Evolutionary conservation across 2,797 vertebrate genomes (phyloP).

Genomic region (Squalus acanthias): DNA sequence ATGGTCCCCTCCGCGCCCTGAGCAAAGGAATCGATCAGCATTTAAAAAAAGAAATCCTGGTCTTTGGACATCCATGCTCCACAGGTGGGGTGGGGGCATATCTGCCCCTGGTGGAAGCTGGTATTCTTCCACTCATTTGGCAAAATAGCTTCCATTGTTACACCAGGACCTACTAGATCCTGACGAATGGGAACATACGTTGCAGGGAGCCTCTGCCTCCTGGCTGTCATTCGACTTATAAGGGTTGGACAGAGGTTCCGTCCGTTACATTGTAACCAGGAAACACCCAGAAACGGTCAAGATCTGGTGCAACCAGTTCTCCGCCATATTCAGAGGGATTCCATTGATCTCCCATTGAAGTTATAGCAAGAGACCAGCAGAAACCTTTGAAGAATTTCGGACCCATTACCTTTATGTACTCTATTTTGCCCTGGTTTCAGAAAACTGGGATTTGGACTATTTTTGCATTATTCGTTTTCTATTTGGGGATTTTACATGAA

Average conservation of each 20-base stretch:
- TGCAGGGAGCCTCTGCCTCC: not conserved
- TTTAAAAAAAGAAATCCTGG: not conserved
- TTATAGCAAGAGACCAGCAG: not conserved
- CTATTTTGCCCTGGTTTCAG: not conserved
- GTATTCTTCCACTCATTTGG: not conserved
- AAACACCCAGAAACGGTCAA: not conserved
- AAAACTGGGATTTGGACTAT: not conserved
- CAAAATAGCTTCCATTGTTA: not conserved
- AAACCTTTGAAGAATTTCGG: not conserved
- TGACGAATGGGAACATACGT: not conserved
- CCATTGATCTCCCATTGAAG: not conserved
- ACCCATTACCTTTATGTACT: not conserved
- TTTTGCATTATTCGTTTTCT: not conserved
- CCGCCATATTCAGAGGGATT: not conserved
- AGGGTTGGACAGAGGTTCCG: not conserved
- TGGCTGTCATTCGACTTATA: not conserved
- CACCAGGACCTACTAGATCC: not conserved
- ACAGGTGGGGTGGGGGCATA: not conserved
- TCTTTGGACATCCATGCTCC: not conserved
- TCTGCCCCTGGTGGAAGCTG: not conserved
- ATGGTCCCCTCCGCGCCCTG: not conserved
- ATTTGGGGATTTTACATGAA: not conserved
- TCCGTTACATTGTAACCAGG: not conserved
- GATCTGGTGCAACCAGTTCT: not conserved
- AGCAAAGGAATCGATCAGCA: not conserved